Evolutionary conservation across 2,113 vertebrate species (phyloP), one percentile per base, ranked within the genome.

Genomic region (Vireo altiloquus): DNA sequence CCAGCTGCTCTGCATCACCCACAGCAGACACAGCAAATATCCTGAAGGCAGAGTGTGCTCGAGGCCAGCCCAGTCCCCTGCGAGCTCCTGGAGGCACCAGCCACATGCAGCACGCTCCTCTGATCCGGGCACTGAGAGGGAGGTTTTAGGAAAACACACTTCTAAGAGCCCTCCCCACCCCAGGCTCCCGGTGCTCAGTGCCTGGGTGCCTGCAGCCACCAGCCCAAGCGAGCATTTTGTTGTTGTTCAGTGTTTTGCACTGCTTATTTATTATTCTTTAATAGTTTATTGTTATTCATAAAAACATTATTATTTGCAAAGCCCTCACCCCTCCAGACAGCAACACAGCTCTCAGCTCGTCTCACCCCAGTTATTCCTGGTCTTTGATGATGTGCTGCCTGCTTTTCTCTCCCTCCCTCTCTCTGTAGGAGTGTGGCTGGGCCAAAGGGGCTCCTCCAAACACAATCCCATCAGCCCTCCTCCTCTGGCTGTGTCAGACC

Each of bases 401-500:
- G 46, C 7, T 69, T 76, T 87, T 60, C 19, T 25, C 57, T 82
- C 44, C n/a, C 49, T 65, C 50, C 18, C 24, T 70, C 63, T 30
- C 40, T 70, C 72, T 39, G 10, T 2, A 57, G 65, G 37, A 83
- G 10, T 0, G 1, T 24, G 77, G 42, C 33, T 66, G 68, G 54
- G 56, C 70, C 66, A 33, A 61, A 79, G 72, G 17, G 56, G 39
- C 28, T 79, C 35, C 61, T 46, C 40, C 72, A 82, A 72, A 46
- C 60, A 71, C 60, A 37, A 89, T 19, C 57, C 37, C 46, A 47
- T 27, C 24, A 53, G 2, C 33, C 18, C 9, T 50, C 53, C 54
- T 59, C 71, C 50, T 57, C 72, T 13, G 3, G 33, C 61, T 0
- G 0, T 13, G 0, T 84, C 87, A 64, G 64, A 81, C 20, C 5